Conservation (phyloP, 2,797 vertebrate genomes). For the Acropternis orthonyx region DNA sequence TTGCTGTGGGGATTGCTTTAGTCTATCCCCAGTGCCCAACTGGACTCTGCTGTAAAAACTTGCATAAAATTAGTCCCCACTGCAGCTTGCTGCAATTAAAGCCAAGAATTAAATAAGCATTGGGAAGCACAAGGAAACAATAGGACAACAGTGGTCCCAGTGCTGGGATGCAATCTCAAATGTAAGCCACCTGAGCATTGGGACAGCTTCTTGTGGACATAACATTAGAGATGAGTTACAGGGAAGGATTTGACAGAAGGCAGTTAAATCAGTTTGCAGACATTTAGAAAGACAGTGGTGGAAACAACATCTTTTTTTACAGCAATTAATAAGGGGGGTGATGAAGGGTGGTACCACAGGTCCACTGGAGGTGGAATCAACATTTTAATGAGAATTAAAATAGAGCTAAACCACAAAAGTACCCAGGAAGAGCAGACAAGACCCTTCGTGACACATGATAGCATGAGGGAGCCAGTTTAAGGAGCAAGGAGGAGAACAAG, state of each 20-base stretch:
- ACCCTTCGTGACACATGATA: not conserved
- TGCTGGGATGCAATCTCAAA: not conserved
- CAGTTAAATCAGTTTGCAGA: not conserved
- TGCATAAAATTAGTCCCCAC: not conserved
- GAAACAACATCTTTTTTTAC: not conserved
- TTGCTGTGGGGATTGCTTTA: not conserved
- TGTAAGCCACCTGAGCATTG: not conserved
- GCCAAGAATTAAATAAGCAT: not conserved
- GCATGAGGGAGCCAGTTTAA: not conserved
- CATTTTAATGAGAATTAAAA: not conserved
- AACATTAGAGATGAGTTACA: not conserved
- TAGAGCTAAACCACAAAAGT: not conserved
- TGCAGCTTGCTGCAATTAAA: not conserved
- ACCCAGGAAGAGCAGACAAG: not conserved
- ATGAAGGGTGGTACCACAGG: not conserved
- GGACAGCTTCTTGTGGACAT: rapidly evolving
- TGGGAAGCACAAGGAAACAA: not conserved
- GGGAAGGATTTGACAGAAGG: not conserved
- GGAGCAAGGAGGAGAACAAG: not conserved
- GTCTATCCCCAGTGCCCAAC: not conserved
- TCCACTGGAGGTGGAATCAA: not conserved
- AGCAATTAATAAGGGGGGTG: not conserved
- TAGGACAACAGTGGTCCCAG: not conserved
- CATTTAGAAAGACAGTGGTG: not conserved
- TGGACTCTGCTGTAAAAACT: not conserved